Evolutionary conservation across 2,888 invertebrate genomes (phyloP).

Genomic region (Anagyrus pseudococci): DNA sequence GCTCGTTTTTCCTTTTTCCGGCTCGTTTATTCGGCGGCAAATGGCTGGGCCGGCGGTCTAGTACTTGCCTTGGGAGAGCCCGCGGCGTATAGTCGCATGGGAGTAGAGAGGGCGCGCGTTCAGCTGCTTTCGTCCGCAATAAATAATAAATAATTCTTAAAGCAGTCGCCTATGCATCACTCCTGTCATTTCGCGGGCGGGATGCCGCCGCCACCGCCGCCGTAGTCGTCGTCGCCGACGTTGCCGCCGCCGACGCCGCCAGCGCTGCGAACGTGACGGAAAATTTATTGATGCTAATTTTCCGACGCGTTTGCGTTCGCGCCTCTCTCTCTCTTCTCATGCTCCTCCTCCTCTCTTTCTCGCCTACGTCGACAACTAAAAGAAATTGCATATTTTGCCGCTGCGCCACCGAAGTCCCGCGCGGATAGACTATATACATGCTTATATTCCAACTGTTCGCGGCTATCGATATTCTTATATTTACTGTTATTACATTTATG

Average conservation of each 20-base stretch:
- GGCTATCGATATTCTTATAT: too few relatives aligned
- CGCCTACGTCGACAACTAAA: conserved; percentile 45
- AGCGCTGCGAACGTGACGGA: conserved; percentile 46
- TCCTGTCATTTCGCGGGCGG: conserved; percentile 57
- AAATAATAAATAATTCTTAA: conserved; percentile 62
- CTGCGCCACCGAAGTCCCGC: background rate
- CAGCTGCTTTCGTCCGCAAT: conserved; percentile 45
- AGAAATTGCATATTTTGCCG: conserved; percentile 50
- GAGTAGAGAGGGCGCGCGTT: conserved; percentile 11
- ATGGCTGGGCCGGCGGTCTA: background rate
- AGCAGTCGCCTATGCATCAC: conserved; percentile 60
- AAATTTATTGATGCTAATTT: conserved; percentile 63
- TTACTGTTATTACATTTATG: too few relatives aligned
- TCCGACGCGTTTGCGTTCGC: conserved; percentile 50
- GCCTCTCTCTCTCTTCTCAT: conserved; percentile 32
- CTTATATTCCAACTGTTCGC: too few relatives aligned
- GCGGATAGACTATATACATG: too few relatives aligned
- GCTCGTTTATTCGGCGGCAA: conserved; percentile 37
- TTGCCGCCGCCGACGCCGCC: conserved; percentile 44
- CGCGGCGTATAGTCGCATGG: too few relatives aligned
- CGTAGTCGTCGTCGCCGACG: conserved; percentile 42
- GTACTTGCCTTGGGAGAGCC: too few relatives aligned
- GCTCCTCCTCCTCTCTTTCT: background rate
- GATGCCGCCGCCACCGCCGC: conserved; percentile 48
- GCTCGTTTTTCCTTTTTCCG: too few relatives aligned